Evolutionary conservation across 2,113 vertebrate genomes (phyloP).

Genomic region (Dissostichus mawsoni): DNA sequence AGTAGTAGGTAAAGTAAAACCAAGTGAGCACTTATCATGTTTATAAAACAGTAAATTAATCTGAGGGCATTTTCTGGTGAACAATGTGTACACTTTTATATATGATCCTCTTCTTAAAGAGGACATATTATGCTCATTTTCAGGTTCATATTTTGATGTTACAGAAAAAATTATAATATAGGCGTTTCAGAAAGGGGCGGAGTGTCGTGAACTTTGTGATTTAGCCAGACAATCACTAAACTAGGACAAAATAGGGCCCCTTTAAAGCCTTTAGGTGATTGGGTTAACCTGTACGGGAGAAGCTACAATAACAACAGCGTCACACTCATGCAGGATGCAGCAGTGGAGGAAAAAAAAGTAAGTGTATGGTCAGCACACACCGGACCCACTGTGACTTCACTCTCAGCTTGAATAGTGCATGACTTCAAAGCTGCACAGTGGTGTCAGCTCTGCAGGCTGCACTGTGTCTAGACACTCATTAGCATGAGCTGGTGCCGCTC

Average conservation of each 20-base stretch:
- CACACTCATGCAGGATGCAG: conserved; percentile 13
- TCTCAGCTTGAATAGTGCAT: conserved; percentile 71
- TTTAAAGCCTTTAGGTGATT: neutral
- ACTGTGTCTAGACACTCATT: conserved; percentile 39
- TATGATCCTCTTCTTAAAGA: neutral
- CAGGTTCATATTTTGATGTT: too few relatives aligned
- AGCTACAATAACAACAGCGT: neutral
- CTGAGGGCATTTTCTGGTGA: neutral
- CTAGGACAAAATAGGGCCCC: too few relatives aligned
- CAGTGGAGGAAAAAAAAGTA: conserved; percentile 19
- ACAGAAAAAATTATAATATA: too few relatives aligned
- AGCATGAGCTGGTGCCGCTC: conserved; percentile 26
- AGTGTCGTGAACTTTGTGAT: too few relatives aligned
- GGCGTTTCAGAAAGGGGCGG: too few relatives aligned
- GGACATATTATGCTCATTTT: too few relatives aligned
- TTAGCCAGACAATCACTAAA: too few relatives aligned
- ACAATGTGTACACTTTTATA: neutral
- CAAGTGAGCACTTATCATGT: neutral
- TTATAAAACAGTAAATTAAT: neutral
- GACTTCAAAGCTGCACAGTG: conserved; percentile 54
- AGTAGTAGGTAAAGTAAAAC: too few relatives aligned
- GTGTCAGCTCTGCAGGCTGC: conserved; percentile 42
- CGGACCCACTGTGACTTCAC: conserved; percentile 60
- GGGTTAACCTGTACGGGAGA: neutral
- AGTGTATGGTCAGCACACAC: conserved; percentile 60